Percentiles rank a stretch among this genome's conserved stretches.
Conservation (phyloP, 2,888 invertebrate genomes). For the Lepas anatifera region DNA sequence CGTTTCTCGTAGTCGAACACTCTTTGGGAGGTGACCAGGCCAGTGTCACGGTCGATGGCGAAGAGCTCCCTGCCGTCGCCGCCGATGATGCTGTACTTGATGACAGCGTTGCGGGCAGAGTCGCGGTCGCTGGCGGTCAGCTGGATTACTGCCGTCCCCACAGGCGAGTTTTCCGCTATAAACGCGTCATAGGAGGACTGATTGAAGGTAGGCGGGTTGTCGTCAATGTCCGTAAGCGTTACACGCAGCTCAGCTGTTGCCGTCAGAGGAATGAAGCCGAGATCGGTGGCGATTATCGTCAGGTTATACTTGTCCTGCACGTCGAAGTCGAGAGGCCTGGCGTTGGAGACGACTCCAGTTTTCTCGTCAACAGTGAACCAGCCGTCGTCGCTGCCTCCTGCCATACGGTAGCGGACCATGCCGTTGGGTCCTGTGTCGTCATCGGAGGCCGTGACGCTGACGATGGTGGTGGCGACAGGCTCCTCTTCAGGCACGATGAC, state of each 20-base stretch:
- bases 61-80: slow-evolving; percentile 62
- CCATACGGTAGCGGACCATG: slow-evolving; percentile 68
- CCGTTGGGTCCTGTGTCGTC: slow-evolving; percentile 81
- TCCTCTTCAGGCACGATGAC: slow-evolving; percentile 86
- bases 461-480: slow-evolving; percentile 67
- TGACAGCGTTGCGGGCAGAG: slow-evolving; percentile 71
- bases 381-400: slow-evolving; percentile 56
- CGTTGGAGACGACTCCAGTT: slow-evolving; percentile 66
- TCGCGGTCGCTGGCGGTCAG: slow-evolving; percentile 71
- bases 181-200: slow-evolving; percentile 61
- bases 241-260: slow-evolving; percentile 71
- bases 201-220: slow-evolving; percentile 79
- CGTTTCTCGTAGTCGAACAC: slow-evolving; percentile 81
- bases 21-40: slow-evolving; percentile 57
- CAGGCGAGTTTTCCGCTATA: slow-evolving; percentile 67
- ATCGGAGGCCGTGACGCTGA: slow-evolving; percentile 73
- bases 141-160: slow-evolving; percentile 58
- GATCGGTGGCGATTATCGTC: slow-evolving; percentile 75
- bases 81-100: slow-evolving; percentile 68
- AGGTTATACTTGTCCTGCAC: slow-evolving; percentile 67
- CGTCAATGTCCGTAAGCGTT: slow-evolving; percentile 81
- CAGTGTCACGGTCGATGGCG: slow-evolving; percentile 59
- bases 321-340: slow-evolving; percentile 74
- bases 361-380: slow-evolving; percentile 65
- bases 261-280: slow-evolving; percentile 64